A percentile compares a stretch with the other conserved stretches of the same genome.
Conservation (phyloP, 2,797 vertebrate species). For the Nothura maculosa region DNA sequence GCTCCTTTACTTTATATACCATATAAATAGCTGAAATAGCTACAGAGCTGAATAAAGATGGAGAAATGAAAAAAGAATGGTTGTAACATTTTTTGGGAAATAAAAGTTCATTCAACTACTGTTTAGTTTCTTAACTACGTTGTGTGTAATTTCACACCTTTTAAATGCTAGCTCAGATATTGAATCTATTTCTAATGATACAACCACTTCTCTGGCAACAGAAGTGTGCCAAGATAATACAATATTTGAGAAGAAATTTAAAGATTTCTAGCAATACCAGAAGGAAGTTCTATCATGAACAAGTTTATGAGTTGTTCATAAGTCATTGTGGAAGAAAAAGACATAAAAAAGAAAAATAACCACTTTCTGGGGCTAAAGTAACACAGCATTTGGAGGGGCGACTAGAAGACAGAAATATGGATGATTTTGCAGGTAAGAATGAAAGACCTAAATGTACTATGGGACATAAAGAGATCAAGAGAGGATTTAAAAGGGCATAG, state of each 20-base stretch:
- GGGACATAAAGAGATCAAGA: background rate
- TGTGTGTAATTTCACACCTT: background rate
- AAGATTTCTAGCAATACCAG: background rate
- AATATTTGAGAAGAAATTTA: background rate
- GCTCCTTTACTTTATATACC: constrained; percentile 5
- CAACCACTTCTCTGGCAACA: background rate
- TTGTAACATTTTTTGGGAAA: background rate
- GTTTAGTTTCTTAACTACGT: background rate
- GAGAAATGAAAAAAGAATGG: constrained; percentile 11
- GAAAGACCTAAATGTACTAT: constrained; percentile 1
- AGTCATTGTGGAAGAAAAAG: background rate
- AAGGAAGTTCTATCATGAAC: background rate
- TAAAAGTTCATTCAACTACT: background rate
- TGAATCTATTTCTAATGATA: background rate
- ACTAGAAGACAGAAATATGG: constrained; percentile 2
- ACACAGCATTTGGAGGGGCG: background rate
- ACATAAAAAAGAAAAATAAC: background rate
- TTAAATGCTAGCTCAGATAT: constrained; percentile 26
- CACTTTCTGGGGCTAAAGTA: background rate
- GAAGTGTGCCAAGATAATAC: background rate
- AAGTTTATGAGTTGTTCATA: background rate
- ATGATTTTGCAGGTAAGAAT: constrained; percentile 29
- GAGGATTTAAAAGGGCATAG: constrained; percentile 21
- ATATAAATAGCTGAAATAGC: constrained; percentile 33
- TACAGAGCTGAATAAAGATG: background rate